Evolutionary conservation across 2,888 invertebrate species (phyloP).

Genomic region (Trisateles emortualis): DNA sequence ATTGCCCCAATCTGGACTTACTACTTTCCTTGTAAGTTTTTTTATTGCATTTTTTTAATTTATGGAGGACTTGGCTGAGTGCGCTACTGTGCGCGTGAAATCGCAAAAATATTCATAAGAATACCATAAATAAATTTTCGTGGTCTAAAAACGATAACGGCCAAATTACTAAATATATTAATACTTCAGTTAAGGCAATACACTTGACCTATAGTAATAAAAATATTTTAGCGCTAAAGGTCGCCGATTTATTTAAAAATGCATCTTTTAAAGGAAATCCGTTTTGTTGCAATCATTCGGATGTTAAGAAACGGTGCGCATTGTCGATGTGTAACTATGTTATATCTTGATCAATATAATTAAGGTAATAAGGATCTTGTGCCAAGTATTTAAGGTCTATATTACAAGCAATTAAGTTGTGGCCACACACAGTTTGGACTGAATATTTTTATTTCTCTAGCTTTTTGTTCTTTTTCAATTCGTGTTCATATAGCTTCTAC

Average conservation of each 20-base stretch:
- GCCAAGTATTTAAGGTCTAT: constrained; percentile 1
- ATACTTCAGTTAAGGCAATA: constrained; percentile 22
- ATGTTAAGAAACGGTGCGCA: constrained; percentile 32
- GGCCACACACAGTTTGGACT: constrained; percentile 18
- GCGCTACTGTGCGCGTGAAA: background rate
- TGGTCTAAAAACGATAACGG: constrained; percentile 22
- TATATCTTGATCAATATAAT: constrained; percentile 34
- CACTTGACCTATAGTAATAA: constrained; percentile 43
- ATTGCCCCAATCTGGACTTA: too few species aligned
- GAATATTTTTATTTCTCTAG: background rate
- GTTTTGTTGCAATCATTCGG: constrained; percentile 17
- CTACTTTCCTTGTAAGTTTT: too few species aligned
- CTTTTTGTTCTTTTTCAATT: too few species aligned
- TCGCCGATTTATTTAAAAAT: constrained; percentile 23
- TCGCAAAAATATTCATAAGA: background rate
- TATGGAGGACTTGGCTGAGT: background rate
- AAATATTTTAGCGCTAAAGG: constrained; percentile 28
- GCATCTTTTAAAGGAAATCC: constrained; percentile 39
- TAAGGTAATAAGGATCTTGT: constrained; percentile 28
- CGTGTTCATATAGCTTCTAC: too few species aligned
- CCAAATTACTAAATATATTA: constrained; percentile 21
- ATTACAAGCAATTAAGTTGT: constrained; percentile 25
- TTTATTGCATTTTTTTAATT: too few species aligned
- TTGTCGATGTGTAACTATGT: constrained; percentile 35
- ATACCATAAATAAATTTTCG: constrained; percentile 21